Base-by-base conservation (phyloP, 30 jellyfish, hydroid and myxozoan genomes). In the Clytia hemisphaerica region DNA sequence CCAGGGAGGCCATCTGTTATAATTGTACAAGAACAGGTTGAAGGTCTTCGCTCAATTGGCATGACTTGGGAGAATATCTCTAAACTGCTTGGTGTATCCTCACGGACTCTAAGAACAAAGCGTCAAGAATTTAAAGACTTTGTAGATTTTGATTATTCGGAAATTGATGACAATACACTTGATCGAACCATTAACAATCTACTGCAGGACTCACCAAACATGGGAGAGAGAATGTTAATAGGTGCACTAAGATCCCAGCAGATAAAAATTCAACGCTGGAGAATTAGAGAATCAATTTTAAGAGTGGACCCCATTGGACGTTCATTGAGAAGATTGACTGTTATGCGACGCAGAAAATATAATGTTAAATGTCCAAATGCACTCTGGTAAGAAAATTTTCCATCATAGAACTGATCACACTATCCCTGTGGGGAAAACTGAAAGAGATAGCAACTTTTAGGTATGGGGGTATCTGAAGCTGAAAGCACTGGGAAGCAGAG, bases 1-100 rank as follows among this genome's bases (percentile, higher is more conserved):
- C 78, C 28, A 71, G 83, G 74, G 18, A 71, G 83, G 36, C 83
- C 83, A 28, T 26, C 72, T 1, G 57, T 71, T 19, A 40, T 26
- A 5, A 46, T 71, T 32, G 62, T 26, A 33, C 83, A 71, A 34
- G 61, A 49, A 27, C 83, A 71, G 31, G 24, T 71, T 71, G 83
- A 71, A 58, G 83, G 83, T 71, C 59, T 71, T 19, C 73, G 83
- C 26, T 54, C 83, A 48, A 50, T 71, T 71, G 75, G 75, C 27
- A 71, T 71, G 83, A 36, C 28, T 42, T 71, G 83, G 74, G 46
- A 65, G 32, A 25, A 71, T 50, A 71, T 71, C 38, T 65, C 83
- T 12, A 10, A 24, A 27, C 71, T 68, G n/a, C 72, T 68, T 21
- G 83, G 83, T 2, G 2, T 54, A 26, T 45, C 58, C 33, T 55